Conservation (phyloP, 2,888 invertebrate genomes). For the Timandra comae region DNA sequence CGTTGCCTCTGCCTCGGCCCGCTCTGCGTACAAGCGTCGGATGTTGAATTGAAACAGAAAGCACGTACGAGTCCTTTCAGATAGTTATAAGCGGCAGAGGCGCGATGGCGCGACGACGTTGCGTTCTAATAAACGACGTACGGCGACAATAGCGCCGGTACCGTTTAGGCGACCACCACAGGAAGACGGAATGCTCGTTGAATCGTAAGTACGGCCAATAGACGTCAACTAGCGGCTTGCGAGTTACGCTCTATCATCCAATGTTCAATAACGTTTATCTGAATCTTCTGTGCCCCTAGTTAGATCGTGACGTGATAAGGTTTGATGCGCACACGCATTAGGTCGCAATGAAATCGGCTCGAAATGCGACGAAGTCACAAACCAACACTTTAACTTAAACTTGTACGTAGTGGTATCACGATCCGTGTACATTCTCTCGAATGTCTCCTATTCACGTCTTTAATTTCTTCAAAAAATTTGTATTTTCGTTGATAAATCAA, state of each 20-base stretch:
- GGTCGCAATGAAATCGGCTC: no score
- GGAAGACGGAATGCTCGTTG: conserved; percentile 37
- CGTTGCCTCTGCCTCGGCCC: conserved; percentile 20
- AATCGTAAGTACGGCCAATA: conserved; percentile 56
- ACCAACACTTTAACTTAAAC: no score
- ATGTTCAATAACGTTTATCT: conserved; percentile 1
- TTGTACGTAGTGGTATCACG: no score
- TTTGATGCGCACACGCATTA: no score
- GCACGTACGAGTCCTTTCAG: conserved; percentile 67
- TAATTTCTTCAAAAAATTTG: no score
- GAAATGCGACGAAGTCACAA: no score
- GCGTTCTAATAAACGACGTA: conserved; percentile 34
- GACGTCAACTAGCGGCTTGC: conserved; percentile 25
- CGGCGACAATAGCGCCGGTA: conserved; percentile 6
- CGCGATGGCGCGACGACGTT: conserved; percentile 42
- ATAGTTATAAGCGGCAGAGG: conserved; percentile 55
- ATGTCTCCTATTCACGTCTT: no score
- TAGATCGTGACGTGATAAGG: no score
- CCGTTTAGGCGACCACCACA: conserved; percentile 49
- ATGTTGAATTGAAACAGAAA: conserved; percentile 33
- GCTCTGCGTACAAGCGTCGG: conserved; percentile 30
- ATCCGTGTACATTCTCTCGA: no score
- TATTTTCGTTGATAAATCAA: no score
- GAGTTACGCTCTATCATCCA: conserved; percentile 13
- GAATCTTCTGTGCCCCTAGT: no score